Conservation (phyloP, 2,888 invertebrate species). For the Tipula vernalis region DNA sequence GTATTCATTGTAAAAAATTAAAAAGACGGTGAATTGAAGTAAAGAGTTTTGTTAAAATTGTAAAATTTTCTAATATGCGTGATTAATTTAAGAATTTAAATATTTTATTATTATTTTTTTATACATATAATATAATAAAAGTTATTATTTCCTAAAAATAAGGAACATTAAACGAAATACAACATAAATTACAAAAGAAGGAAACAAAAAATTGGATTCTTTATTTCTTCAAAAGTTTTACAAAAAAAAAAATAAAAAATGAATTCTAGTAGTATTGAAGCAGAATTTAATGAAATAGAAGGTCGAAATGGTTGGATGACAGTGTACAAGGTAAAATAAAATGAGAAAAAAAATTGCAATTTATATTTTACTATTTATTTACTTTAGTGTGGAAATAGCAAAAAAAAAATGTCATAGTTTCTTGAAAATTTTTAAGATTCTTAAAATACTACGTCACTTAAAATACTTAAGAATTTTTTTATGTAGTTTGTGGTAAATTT, state of each 20-base stretch:
- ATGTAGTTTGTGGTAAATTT: background rate
- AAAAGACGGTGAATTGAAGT: background rate
- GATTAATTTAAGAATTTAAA: slow-evolving; percentile 6
- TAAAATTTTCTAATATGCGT: slow-evolving; percentile 7
- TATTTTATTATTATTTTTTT: slow-evolving; percentile 7
- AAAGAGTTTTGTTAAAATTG: background rate
- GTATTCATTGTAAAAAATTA: background rate
- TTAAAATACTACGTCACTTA: background rate
- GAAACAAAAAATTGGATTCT: background rate
- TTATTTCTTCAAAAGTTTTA: background rate
- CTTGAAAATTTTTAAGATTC: background rate
- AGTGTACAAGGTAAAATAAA: slow-evolving; percentile 52
- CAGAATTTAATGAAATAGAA: slow-evolving; percentile 59
- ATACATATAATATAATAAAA: background rate
- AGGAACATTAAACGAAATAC: background rate
- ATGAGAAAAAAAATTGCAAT: background rate
- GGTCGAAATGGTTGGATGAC: slow-evolving; percentile 56
- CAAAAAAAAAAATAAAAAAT: slow-evolving; percentile 12
- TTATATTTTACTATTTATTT: background rate
- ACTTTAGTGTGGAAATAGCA: background rate
- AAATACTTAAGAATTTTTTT: background rate
- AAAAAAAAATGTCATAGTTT: background rate
- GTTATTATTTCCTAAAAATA: background rate
- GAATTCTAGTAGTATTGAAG: slow-evolving; percentile 39
- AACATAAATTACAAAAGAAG: background rate